Conservation (phyloP, 2,113 vertebrate genomes). For the Anoplopoma fimbria region DNA sequence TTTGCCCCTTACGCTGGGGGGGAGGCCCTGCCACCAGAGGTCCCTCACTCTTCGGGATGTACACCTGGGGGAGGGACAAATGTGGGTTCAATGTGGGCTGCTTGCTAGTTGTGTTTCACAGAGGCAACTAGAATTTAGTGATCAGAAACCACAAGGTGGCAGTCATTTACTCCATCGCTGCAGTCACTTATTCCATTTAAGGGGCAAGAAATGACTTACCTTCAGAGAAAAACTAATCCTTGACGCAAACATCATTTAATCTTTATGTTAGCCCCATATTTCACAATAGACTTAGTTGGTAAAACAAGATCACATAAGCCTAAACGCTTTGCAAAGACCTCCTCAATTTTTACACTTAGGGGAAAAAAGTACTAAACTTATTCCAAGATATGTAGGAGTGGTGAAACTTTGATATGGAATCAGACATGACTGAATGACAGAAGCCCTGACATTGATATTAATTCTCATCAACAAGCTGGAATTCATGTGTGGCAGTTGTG, state of each 20-base stretch:
- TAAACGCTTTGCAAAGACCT: neutral
- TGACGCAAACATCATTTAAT: no score
- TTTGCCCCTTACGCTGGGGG: constrained; percentile 90
- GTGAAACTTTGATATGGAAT: neutral
- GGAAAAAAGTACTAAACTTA: neutral
- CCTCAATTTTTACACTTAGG: neutral
- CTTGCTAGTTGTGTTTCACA: neutral
- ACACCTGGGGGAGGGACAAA: constrained; percentile 81
- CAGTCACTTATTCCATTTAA: neutral
- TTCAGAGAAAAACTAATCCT: neutral
- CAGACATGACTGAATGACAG: neutral
- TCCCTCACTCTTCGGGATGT: constrained; percentile 89
- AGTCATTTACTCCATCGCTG: neutral
- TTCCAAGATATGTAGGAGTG: neutral
- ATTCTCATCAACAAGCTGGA: neutral
- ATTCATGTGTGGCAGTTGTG: neutral
- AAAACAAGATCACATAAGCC: neutral
- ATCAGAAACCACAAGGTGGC: neutral
- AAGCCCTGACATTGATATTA: neutral
- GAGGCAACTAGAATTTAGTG: neutral
- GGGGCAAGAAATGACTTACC: neutral
- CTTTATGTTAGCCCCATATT: neutral
- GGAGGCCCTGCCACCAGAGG: constrained; percentile 94
- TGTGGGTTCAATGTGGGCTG: constrained; percentile 85
- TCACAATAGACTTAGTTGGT: neutral